Conservation (phyloP, 1,140 invertebrate genomes). For the Nephotettix cincticeps region DNA sequence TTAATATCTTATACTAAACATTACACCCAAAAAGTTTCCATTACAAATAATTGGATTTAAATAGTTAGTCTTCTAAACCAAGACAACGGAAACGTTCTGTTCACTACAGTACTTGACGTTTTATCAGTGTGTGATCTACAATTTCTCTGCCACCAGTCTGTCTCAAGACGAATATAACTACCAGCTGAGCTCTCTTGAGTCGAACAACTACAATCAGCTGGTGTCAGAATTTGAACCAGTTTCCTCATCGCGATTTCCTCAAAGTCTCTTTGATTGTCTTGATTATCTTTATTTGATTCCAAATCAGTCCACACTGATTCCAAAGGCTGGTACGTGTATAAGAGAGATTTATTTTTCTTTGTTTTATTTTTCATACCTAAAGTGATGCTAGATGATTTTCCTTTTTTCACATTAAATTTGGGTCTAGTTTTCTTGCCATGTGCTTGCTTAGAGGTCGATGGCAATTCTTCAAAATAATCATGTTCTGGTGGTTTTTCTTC, state of each 20-base stretch:
- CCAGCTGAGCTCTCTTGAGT: not conserved
- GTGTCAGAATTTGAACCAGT: not conserved
- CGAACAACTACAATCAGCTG: not conserved
- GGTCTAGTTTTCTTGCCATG: not conserved
- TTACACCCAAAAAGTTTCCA: no score
- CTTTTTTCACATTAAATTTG: not conserved
- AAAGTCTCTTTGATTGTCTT: slow-evolving; percentile 14
- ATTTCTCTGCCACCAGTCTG: slow-evolving; percentile 8
- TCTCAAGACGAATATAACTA: not conserved
- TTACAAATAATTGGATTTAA: not conserved
- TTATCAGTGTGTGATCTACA: not conserved
- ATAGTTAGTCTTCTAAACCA: not conserved
- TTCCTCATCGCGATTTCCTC: slow-evolving; percentile 11
- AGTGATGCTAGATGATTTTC: not conserved
- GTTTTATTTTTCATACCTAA: not conserved
- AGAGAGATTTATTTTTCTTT: not conserved
- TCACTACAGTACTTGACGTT: not conserved
- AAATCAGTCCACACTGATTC: not conserved
- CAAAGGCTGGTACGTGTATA: not conserved
- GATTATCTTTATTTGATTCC: slow-evolving; percentile 13
- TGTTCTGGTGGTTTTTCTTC: no score
- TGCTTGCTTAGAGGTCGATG: not conserved
- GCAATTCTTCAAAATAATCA: not conserved
- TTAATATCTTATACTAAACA: no score
- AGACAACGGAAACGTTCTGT: not conserved